Percentiles rank a stretch among this genome's conserved stretches.
phyloP scores from a whole-genome alignment of 2,797 vertebrate species.

The Agapornis canus region DNA sequence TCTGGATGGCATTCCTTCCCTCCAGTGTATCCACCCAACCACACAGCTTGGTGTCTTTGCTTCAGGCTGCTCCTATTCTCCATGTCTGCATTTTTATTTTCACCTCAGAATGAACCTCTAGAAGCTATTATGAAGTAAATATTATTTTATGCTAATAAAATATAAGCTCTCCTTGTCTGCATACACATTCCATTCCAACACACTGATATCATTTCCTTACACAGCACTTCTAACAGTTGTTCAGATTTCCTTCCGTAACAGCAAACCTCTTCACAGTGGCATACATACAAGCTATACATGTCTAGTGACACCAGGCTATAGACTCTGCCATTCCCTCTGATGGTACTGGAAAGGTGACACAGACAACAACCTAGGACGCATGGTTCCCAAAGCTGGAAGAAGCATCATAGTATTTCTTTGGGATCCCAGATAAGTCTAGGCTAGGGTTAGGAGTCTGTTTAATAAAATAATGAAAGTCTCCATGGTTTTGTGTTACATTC shows the following conservation, averaged over 20 bases:
- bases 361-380: rapidly evolving
- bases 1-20: no score
- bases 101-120: neutral
- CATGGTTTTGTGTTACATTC: neutral
- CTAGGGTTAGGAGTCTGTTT: neutral
- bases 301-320: rapidly evolving
- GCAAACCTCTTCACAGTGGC: neutral
- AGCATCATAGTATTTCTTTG: neutral
- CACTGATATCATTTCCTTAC: neutral
- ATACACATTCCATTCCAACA: neutral
- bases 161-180: neutral
- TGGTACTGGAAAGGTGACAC: neutral
- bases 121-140: neutral
- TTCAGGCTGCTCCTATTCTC: neutral
- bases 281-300: no score
- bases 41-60: neutral
- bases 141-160: neutral
- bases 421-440: neutral
- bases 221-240: neutral
- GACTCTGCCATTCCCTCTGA: no score
- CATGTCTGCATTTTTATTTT: neutral
- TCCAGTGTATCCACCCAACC: no score
- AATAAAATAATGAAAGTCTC: neutral
- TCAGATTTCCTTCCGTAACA: neutral
- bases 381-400: neutral